Base-by-base conservation (phyloP, 1,140 invertebrate species). In the Scaptodrosophila lebanonensis region DNA sequence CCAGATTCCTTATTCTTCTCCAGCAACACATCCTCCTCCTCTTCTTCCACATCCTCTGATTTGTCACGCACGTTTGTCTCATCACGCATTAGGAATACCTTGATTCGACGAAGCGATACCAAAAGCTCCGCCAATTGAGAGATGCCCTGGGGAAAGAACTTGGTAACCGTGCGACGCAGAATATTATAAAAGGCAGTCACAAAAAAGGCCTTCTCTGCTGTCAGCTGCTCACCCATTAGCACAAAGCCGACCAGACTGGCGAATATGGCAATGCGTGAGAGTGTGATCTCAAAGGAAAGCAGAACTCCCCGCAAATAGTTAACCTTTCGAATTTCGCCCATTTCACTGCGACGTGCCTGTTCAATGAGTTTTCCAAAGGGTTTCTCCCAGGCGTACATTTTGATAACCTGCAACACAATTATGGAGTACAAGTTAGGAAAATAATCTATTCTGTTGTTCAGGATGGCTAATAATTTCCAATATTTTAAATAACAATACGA, bases 351-450 rank as follows among this genome's bases (percentile, higher is more conserved):
- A 63, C 92, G 83, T 2, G 89, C 88, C 5, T 86, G 66, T 16
- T 89, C 87, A 0, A 93, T 88, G 1, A 95, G 87, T 33, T 88
- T 88, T 20, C 90, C 89, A 66, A 95, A 96, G 0, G 93, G 91
- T 60, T 90, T 89, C 83, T 96, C 94, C 94, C 94, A 96, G 1
- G 93, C 92, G 62, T 95, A 95, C 94, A 97, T 96, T 88, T 97
- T 97, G 9, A 97, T 82, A 39, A 83, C 35, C n/a, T n/a, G n/a
- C n/a, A n/a, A n/a, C n/a, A n/a, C n/a, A n/a, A n/a, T n/a, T n/a
- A n/a, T n/a, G n/a, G n/a, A n/a, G n/a, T n/a, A n/a, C n/a, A n/a
- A n/a, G n/a, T n/a, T n/a, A n/a, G n/a, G n/a, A n/a, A n/a, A n/a
- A n/a, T n/a, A n/a, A n/a, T n/a, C n/a, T n/a, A n/a, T n/a, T n/a